These are phyloP conservation scores for Oligia strigilis DNA, from an alignment of 2,888 invertebrate genomes.

Conservation along the genomic window DNA sequence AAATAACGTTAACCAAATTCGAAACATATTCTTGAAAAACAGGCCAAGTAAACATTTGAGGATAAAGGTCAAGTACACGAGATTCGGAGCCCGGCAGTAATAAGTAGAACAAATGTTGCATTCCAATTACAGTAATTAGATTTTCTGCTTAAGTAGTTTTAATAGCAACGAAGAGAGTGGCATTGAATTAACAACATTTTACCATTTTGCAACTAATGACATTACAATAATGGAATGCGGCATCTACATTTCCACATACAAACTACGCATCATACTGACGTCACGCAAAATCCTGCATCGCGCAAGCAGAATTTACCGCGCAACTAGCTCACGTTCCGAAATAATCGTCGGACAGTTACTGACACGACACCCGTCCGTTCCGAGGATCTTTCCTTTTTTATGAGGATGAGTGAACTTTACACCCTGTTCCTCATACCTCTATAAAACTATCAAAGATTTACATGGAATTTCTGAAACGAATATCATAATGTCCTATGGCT, in stretches of 20 bases:
- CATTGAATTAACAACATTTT: neutral
- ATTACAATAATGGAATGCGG: neutral
- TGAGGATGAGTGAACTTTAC: neutral
- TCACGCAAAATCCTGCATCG: no score
- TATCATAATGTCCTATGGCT: fast-evolving
- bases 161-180: neutral
- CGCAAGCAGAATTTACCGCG: no score
- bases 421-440: neutral
- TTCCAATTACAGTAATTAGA: constrained; percentile 16
- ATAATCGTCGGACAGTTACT: neutral
- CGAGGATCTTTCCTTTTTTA: no score
- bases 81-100: constrained; percentile 1
- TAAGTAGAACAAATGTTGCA: neutral
- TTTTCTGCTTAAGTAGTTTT: neutral
- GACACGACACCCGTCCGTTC: neutral
- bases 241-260: no score
- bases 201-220: neutral
- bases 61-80: constrained; percentile 19
- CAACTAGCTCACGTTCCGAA: no score
- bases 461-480: neutral
- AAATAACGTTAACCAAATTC: neutral
- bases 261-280: no score
- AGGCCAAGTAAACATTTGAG: neutral
- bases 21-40: neutral
- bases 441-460: neutral